phyloP scores from a whole-genome alignment of 2,888 invertebrate species.

The Panopea generosa region DNA sequence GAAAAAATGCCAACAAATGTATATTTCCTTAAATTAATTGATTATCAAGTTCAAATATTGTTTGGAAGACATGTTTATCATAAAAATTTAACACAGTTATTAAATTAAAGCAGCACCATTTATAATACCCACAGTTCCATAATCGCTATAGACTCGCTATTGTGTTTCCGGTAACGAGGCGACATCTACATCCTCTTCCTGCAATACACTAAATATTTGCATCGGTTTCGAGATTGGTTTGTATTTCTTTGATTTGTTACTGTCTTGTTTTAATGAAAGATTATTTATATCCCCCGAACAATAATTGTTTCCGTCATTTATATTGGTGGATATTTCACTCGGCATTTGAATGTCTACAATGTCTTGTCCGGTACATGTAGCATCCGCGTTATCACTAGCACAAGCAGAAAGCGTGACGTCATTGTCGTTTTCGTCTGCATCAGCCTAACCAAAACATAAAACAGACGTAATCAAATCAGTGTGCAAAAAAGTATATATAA shows the following conservation, averaged over 20 bases:
- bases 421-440: constrained; percentile 56
- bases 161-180: no score
- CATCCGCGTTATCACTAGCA: constrained; percentile 7
- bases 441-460: constrained; percentile 34
- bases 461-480: constrained; percentile 1
- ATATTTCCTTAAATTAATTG: no score
- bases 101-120: no score
- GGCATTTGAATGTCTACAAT: not conserved
- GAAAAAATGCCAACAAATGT: no score
- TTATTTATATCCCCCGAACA: not conserved
- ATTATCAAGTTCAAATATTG: no score
- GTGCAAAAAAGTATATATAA: not conserved
- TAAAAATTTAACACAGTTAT: no score
- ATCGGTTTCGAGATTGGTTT: not conserved
- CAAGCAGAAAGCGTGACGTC: constrained; percentile 43
- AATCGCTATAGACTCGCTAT: no score
- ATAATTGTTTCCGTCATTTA: not conserved
- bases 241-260: not conserved
- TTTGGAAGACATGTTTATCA: no score
- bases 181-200: constrained; percentile 5
- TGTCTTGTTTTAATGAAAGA: not conserved
- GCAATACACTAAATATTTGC: constrained; percentile 19
- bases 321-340: not conserved
- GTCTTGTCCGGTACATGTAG: not conserved
- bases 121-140: no score